Conservation (phyloP, 1,140 invertebrate genomes). For the Prorops nasuta region DNA sequence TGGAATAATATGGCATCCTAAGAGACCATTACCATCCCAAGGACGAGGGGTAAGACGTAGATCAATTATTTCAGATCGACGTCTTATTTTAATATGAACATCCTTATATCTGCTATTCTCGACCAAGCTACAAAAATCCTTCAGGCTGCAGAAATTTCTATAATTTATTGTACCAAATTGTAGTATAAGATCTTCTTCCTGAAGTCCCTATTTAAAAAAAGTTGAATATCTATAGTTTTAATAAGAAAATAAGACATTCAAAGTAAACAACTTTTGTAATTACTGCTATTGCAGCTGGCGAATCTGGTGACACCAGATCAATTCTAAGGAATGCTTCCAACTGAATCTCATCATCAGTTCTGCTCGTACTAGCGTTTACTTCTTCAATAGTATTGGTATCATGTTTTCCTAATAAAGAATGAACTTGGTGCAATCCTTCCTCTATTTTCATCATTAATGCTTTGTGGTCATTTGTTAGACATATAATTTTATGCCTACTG, state of each 20-base stretch:
- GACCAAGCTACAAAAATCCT: slow-evolving; percentile 70
- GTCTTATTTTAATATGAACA: slow-evolving; percentile 63
- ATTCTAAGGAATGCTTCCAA: slow-evolving; percentile 68
- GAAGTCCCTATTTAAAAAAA: slow-evolving; percentile 67
- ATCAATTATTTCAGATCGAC: slow-evolving; percentile 52
- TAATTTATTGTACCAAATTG: slow-evolving; percentile 81
- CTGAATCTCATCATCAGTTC: slow-evolving; percentile 14
- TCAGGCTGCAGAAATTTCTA: slow-evolving; percentile 70
- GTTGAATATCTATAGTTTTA: background rate
- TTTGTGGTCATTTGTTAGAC: slow-evolving; percentile 90
- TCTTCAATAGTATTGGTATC: slow-evolving; percentile 6
- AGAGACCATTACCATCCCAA: slow-evolving; percentile 72
- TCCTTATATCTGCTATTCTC: slow-evolving; percentile 69
- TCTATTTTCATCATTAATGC: slow-evolving; percentile 85
- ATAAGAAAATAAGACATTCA: slow-evolving; percentile 6
- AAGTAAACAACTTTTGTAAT: slow-evolving; percentile 38
- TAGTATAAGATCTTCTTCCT: slow-evolving; percentile 70
- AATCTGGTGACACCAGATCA: slow-evolving; percentile 71
- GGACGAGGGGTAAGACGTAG: slow-evolving; percentile 65
- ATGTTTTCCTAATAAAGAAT: slow-evolving; percentile 35
- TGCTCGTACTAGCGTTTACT: slow-evolving; percentile 7
- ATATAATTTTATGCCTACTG: slow-evolving; percentile 84
- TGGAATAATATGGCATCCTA: slow-evolving; percentile 72
- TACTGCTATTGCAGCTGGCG: slow-evolving; percentile 78
- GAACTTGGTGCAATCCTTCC: slow-evolving; percentile 64